Evolutionary conservation across 2,113 vertebrate species (phyloP).

Genomic region (Heterochromis multidens): DNA sequence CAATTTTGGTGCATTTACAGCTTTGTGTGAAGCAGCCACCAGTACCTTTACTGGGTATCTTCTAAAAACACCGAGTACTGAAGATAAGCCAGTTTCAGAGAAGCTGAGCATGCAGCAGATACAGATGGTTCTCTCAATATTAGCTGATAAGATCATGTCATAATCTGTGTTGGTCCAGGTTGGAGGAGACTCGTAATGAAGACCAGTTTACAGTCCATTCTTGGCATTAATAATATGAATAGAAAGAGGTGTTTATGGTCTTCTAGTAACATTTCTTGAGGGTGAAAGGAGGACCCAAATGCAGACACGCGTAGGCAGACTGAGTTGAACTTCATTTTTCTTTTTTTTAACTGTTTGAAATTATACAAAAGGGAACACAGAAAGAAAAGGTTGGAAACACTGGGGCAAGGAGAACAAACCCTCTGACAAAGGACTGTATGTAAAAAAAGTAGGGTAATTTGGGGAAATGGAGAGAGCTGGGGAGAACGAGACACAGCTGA

Average conservation of each 20-base stretch:
- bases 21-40: neutral
- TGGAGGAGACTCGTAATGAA: neutral
- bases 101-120: neutral
- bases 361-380: too few relatives aligned
- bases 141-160: neutral
- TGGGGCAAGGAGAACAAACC: too few relatives aligned
- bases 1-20: neutral
- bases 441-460: too few relatives aligned
- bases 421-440: too few relatives aligned
- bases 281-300: too few relatives aligned
- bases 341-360: too few relatives aligned
- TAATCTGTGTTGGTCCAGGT: neutral
- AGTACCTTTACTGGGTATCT: neutral
- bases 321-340: too few relatives aligned
- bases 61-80: too few relatives aligned
- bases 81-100: neutral
- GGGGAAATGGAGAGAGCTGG: too few relatives aligned
- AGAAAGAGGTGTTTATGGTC: neutral
- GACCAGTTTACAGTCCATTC: neutral
- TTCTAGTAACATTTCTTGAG: neutral
- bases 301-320: too few relatives aligned
- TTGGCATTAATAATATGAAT: neutral
- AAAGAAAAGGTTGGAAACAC: too few relatives aligned
- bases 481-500: too few relatives aligned
- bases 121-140: neutral